Evolutionary conservation across 2,888 invertebrate genomes (phyloP).

Genomic region (Amphipoea lucens): DNA sequence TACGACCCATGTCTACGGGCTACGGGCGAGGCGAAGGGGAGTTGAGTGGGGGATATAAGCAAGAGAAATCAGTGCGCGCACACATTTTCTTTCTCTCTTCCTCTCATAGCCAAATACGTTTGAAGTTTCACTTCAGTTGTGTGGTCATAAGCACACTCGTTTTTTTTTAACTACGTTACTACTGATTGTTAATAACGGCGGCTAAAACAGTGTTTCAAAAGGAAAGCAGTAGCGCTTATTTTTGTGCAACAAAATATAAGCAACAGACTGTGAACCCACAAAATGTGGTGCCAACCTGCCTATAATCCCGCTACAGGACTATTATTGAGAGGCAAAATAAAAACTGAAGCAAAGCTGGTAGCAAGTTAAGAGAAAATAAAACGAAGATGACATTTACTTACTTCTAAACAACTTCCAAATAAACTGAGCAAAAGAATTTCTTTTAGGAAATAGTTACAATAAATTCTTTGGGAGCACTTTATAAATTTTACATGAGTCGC

Average conservation of each 20-base stretch:
- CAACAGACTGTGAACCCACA: not conserved
- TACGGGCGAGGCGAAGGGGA: no score
- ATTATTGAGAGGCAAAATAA: slow-evolving; percentile 2
- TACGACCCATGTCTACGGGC: no score
- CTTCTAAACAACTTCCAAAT: slow-evolving; percentile 17
- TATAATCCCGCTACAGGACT: not conserved
- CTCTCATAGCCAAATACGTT: no score
- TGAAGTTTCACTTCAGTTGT: no score
- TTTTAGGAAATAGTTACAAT: slow-evolving; percentile 47
- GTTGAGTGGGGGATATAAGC: no score
- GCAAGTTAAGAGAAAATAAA: not conserved
- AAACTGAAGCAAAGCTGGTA: not conserved
- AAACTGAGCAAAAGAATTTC: slow-evolving; percentile 33
- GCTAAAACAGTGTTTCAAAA: not conserved
- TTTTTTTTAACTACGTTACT: not conserved
- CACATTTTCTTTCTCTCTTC: no score
- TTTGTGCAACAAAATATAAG: not conserved
- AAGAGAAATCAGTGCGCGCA: no score
- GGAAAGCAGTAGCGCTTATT: not conserved
- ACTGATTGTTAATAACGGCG: not conserved
- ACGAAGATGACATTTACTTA: slow-evolving; percentile 24
- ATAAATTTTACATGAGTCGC: slow-evolving; percentile 62
- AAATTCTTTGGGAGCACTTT: slow-evolving; percentile 44
- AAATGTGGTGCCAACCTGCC: not conserved
- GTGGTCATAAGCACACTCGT: no score